Evolutionary conservation across 1,140 invertebrate genomes (phyloP), one percentile per base, ranked within the genome.

Genomic region (Scaptomyza graminum): DNA sequence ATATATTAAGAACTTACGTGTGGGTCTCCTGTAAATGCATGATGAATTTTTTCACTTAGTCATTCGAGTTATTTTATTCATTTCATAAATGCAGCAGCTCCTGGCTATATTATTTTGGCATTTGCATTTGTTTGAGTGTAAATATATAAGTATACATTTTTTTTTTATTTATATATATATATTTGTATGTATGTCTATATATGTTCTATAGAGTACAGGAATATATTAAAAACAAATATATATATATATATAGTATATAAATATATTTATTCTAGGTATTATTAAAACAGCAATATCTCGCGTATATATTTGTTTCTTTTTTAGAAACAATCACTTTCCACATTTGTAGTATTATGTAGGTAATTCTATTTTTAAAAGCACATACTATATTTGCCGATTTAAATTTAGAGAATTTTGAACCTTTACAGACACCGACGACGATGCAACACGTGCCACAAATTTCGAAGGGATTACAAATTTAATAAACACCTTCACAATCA

Each of bases 11-110:
- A 34, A 34, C 73, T 67, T 67, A 84, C 80, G 59, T 84, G 15
- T 72, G 44, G 31, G 50, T 57, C 9, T 83, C 79, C 37, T 79
- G 79, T 83, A 83, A 83, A 83, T 83, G 79, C 79, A 83, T 83
- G 7, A 3, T n/a, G 34, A 37, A 49, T n/a, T n/a, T 31, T 25
- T 46, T 18, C 44, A 7, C 31, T 47, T 47, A 39, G 2, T 65
- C 62, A 56, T 39, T 31, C 25, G 44, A 41, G 28, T n/a, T 47
- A 9, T 49, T 37, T 22, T 39, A 55, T 28, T 41, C 12, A 28
- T 28, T 25, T 11, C 11, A 47, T 12, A 28, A 50, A 31, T 15
- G 7, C n/a, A 31, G 4, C 12, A 5, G 12, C 12, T n/a, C n/a
- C 5, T 41, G 4, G 4, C 12, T 5, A 5, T n/a, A n/a, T 41